A percentile compares a stretch with the other conserved stretches of the same genome.
These are phyloP conservation scores for Lepilemur septentrionalis DNA, from an alignment of 2,797 vertebrate genomes.

Conservation along the genomic window DNA sequence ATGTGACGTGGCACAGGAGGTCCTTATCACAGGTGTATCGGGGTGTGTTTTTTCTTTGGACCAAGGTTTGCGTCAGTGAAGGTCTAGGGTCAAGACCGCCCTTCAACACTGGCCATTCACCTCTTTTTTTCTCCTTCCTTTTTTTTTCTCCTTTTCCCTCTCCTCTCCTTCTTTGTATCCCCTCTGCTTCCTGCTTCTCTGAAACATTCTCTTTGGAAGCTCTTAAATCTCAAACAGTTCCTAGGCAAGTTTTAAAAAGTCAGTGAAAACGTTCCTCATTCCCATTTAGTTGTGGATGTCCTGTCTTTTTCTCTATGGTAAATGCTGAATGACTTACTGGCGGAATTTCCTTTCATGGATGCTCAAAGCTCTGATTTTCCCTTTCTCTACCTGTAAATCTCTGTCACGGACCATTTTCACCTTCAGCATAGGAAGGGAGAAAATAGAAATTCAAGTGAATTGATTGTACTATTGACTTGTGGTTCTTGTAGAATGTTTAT, in stretches of 20 bases:
- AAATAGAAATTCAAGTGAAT: neutral
- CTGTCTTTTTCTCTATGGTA: neutral
- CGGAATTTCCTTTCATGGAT: neutral
- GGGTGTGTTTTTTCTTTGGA: neutral
- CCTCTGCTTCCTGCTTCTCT: neutral
- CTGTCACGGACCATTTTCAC: neutral
- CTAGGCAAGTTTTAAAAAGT: neutral
- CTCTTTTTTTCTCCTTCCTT: neutral
- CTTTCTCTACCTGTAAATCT: neutral
- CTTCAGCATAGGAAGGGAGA: neutral
- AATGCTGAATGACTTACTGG: neutral
- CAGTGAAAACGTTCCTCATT: neutral
- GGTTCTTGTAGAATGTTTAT: constrained; percentile 24
- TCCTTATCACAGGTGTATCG: neutral
- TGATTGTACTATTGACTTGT: constrained; percentile 16
- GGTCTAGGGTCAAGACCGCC: neutral
- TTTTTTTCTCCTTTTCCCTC: neutral
- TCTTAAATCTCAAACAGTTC: constrained; percentile 6
- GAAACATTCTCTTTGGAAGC: neutral
- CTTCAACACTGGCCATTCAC: neutral
- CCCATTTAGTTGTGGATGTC: neutral
- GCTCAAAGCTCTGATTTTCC: neutral
- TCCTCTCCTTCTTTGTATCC: neutral
- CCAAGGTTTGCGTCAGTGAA: neutral
- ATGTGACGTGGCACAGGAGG: neutral